Percentiles rank a stretch among this genome's conserved stretches.
These are phyloP conservation scores for Leptinotarsa tumamoca DNA, from an alignment of 2,888 invertebrate species.

Conservation along the genomic window DNA sequence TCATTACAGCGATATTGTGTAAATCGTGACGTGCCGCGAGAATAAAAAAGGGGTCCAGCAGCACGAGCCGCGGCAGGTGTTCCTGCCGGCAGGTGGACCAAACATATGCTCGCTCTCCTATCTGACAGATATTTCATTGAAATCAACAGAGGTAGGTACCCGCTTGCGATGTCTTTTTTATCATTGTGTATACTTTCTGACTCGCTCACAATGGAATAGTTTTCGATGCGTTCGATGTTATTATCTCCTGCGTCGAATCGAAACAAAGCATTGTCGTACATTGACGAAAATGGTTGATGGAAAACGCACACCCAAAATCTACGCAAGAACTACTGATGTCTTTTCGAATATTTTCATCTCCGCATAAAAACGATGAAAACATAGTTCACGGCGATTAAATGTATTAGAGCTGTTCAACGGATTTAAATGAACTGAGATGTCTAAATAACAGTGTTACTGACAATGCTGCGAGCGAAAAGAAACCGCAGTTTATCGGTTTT, in stretches of 20 bases:
- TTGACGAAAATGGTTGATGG: too few species aligned
- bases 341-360: too few species aligned
- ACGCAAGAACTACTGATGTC: too few species aligned
- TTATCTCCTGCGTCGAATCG: not conserved
- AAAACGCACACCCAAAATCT: too few species aligned
- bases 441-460: too few species aligned
- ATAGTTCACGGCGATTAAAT: too few species aligned
- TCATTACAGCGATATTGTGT: constrained; percentile 25
- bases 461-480: too few species aligned
- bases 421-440: too few species aligned
- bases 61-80: constrained; percentile 62
- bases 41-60: constrained; percentile 41
- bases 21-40: constrained; percentile 44
- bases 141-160: constrained; percentile 24
- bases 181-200: constrained; percentile 28
- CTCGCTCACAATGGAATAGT: not conserved
- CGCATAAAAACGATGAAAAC: too few species aligned
- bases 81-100: constrained; percentile 60
- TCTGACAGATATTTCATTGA: constrained; percentile 48
- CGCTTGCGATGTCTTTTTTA: constrained; percentile 36
- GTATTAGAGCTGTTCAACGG: too few species aligned
- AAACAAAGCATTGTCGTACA: not conserved
- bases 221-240: not conserved
- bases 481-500: too few species aligned
- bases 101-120: constrained; percentile 58